Conservation (phyloP, 1,140 invertebrate species). For the Hestina assimilis region DNA sequence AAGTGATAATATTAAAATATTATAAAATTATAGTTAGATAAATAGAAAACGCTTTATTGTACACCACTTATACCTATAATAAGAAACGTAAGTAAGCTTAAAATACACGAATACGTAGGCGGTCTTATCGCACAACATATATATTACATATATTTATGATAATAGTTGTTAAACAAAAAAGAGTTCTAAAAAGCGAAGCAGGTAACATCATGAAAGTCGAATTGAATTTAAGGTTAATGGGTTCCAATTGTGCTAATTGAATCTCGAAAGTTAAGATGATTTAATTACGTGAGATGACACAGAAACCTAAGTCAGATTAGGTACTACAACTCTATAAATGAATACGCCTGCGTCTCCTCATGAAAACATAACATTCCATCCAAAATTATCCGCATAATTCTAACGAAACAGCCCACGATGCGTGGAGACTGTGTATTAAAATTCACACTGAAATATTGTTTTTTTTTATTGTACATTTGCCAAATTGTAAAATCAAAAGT, state of each 20-base stretch:
- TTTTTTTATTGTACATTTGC: constrained; percentile 20
- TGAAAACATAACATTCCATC: constrained; percentile 46
- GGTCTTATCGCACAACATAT: too few relatives aligned
- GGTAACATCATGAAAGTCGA: too few relatives aligned
- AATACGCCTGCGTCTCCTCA: constrained; percentile 31
- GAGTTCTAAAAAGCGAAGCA: too few relatives aligned
- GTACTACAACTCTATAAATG: constrained; percentile 36
- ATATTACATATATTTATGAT: too few relatives aligned
- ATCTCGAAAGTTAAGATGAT: constrained; percentile 8
- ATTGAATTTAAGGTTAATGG: too few relatives aligned
- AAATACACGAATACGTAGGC: too few relatives aligned
- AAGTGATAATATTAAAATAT: too few relatives aligned
- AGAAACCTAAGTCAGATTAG: constrained; percentile 6
- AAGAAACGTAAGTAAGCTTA: too few relatives aligned
- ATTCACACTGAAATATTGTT: constrained; percentile 6
- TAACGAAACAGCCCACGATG: constrained; percentile 14
- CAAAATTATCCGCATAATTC: constrained; percentile 51
- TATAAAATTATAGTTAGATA: too few relatives aligned
- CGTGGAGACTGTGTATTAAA: neutral
- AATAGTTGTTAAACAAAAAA: too few relatives aligned
- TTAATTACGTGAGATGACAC: constrained; percentile 16
- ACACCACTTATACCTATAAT: too few relatives aligned
- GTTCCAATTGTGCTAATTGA: neutral
- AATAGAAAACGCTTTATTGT: too few relatives aligned
- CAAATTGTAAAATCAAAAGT: constrained; percentile 12